phyloP scores from a whole-genome alignment of 1,140 invertebrate species.

The Zaprionus gabonicus region DNA sequence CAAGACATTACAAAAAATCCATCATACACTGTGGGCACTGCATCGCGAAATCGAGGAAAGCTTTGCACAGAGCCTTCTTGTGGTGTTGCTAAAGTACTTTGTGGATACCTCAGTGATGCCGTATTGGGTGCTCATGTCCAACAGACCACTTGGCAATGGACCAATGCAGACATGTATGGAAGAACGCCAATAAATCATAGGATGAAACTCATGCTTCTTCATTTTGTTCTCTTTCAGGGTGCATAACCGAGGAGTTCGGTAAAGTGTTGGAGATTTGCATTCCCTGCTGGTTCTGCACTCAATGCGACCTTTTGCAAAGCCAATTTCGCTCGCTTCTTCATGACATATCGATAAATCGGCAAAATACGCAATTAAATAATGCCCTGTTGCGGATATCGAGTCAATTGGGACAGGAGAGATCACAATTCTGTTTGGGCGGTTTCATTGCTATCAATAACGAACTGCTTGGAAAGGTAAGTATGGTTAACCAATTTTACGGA shows the following conservation, averaged over 20 bases:
- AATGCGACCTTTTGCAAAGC: constrained; percentile 18
- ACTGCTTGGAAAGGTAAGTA: constrained; percentile 24
- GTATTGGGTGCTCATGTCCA: constrained; percentile 31
- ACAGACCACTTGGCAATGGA: neutral
- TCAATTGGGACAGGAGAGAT: constrained; percentile 37
- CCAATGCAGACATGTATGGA: constrained; percentile 17
- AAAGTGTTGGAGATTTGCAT: constrained; percentile 19
- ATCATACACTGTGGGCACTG: constrained; percentile 24
- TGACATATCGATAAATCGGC: constrained; percentile 10
- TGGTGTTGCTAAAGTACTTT: constrained; percentile 33
- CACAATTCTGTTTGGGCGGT: constrained; percentile 14
- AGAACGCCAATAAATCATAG: neutral
- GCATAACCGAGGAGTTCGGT: constrained; percentile 6
- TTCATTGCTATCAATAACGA: constrained; percentile 23
- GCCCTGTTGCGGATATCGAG: constrained; percentile 14
- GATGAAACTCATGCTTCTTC: neutral
- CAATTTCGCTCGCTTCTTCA: constrained; percentile 35
- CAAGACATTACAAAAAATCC: constrained; percentile 21
- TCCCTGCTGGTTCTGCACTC: constrained; percentile 40
- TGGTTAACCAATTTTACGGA: too few relatives aligned
- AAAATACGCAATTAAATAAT: constrained; percentile 19
- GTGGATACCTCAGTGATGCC: constrained; percentile 29
- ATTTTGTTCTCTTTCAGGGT: neutral
- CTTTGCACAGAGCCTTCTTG: constrained; percentile 15
- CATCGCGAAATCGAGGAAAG: constrained; percentile 31